These are phyloP conservation scores for Gymnocheta viridis DNA, from an alignment of 2,888 invertebrate genomes.

Conservation along the genomic window DNA sequence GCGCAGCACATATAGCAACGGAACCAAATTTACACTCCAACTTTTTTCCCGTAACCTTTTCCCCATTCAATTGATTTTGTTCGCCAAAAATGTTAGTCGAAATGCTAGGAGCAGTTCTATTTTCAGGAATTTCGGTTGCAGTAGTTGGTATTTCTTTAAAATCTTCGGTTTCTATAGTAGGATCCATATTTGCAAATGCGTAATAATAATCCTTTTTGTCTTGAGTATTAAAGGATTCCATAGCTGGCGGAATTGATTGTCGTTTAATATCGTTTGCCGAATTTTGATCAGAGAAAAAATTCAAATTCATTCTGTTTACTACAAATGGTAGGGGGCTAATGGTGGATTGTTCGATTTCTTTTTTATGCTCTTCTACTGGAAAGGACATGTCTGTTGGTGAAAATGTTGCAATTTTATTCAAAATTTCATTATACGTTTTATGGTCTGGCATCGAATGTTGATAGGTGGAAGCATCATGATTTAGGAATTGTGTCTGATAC, in stretches of 20 bases:
- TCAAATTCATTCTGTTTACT: background rate
- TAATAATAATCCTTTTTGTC: background rate
- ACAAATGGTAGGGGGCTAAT: conserved; percentile 9
- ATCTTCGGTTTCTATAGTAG: background rate
- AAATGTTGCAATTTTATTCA: conserved; percentile 14
- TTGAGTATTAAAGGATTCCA: background rate
- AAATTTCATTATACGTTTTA: conserved; percentile 26
- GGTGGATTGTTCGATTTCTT: background rate
- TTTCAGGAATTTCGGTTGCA: background rate
- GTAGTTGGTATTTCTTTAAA: too few relatives aligned
- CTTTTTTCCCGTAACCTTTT: background rate
- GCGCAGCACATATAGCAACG: conserved; percentile 74
- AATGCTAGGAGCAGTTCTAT: background rate
- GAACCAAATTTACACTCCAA: conserved; percentile 73
- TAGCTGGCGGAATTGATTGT: background rate
- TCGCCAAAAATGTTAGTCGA: background rate
- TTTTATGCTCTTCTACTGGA: background rate
- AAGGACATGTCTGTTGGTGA: background rate
- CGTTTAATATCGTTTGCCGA: background rate
- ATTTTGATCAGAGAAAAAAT: conserved; percentile 3
- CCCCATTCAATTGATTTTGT: background rate
- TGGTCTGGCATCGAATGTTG: background rate
- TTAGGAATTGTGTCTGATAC: conserved; percentile 71
- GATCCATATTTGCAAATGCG: background rate
- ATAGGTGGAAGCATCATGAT: conserved; percentile 2